Base-by-base conservation (phyloP, 1,140 invertebrate genomes). In the Atta cephalotes region DNA sequence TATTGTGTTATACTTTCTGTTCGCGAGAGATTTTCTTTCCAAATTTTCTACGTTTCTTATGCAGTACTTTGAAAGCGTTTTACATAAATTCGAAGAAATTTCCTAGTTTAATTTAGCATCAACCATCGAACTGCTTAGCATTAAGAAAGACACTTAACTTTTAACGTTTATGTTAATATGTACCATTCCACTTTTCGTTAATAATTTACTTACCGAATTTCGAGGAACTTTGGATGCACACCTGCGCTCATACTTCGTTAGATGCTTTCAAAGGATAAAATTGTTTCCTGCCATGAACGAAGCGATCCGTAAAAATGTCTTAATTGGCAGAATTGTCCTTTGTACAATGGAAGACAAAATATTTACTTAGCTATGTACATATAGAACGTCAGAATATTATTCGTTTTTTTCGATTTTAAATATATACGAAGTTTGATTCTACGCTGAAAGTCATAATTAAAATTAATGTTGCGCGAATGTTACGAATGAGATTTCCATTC, bases 171-270 rank as follows among this genome's bases (percentile, higher is more conserved):
- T 25, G 10, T 72, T 72, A 21, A 31, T 49, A 25, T 74, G 18
- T 78, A 78, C 21, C 21, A n/a, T 25, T 39, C 14, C 10, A n/a
- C 12, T 58, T 71, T 81, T 60, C 16, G 14, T 45, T 39, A 16
- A 31, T 3, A 71, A 45, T 60, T 82, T 82, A 49, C 25, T 60
- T 72, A 14, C 21, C 16, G 12, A 84, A 62, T 84, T 84, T 21
- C 25, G 3, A 14, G 12, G 1, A 74, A 74, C 39, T 62, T 74
- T 0, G 14, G 7, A 6, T 14, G 31, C 16, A 53, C 39, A 74
- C 56, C 45, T 74, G 28, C n/a, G 66, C 6, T 16, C 35, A 82
- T 53, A 16, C 10, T 35, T 62, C n/a, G 12, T 74, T 49, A 49
- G 25, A n/a, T 10, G 10, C 18, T 60, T 60, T 45, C 21, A 60